phyloP scores from a whole-genome alignment of 2,888 invertebrate species.

The Fragum whitleyi region DNA sequence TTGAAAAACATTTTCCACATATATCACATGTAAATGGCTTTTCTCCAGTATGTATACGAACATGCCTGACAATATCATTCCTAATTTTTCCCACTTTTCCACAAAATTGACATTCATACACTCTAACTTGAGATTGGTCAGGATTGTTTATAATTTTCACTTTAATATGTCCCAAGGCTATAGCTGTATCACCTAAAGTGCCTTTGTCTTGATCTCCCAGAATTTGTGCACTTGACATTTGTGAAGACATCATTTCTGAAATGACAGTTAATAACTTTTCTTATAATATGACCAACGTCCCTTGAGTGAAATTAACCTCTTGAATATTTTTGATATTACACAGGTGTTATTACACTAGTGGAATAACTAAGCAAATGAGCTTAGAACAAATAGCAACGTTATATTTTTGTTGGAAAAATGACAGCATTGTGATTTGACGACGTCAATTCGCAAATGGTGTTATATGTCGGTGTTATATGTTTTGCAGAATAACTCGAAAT shows the following conservation, averaged over 20 bases:
- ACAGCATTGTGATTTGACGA: too few species aligned
- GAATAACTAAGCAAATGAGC: too few species aligned
- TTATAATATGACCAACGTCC: too few species aligned
- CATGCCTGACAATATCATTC: conserved; percentile 29
- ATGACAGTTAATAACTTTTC: conserved; percentile 18
- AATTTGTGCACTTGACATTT: background rate
- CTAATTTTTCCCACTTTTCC: background rate
- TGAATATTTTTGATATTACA: too few species aligned
- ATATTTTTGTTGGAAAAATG: too few species aligned
- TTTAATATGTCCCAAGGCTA: background rate
- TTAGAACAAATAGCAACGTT: too few species aligned
- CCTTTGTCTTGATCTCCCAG: background rate
- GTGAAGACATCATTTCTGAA: conserved; percentile 15
- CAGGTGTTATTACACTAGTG: too few species aligned
- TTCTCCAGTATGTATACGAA: conserved; percentile 42
- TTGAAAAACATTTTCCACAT: conserved; percentile 27
- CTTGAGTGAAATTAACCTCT: too few species aligned
- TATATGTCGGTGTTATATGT: too few species aligned
- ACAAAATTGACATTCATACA: conserved; percentile 23
- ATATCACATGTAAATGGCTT: conserved; percentile 33
- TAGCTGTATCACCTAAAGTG: background rate
- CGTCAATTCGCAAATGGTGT: too few species aligned
- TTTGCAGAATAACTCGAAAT: background rate
- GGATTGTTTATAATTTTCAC: background rate
- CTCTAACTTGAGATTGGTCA: background rate